Conservation (phyloP, 1,140 invertebrate genomes). For the Drosophila nigromelanica region DNA sequence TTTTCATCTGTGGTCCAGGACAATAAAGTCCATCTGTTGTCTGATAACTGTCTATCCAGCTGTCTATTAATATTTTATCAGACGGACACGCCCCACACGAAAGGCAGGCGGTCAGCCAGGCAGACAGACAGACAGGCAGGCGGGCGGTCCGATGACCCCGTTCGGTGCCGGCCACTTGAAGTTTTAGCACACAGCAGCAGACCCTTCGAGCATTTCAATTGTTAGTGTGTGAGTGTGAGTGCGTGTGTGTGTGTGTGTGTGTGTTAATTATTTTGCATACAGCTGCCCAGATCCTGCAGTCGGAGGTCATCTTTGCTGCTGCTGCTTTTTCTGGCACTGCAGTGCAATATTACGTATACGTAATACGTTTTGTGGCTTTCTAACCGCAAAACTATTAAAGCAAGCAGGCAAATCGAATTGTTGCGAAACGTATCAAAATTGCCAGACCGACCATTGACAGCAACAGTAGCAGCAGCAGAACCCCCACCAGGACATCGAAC, state of each 20-base stretch:
- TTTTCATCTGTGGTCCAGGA: conserved; percentile 72
- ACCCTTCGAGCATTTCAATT: conserved; percentile 9
- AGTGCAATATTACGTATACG: conserved; percentile 74
- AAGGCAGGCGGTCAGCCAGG: not conserved
- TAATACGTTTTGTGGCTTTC: conserved; percentile 77
- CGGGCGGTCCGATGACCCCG: conserved; percentile 9
- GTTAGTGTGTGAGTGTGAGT: not conserved
- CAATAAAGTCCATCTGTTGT: conserved; percentile 82
- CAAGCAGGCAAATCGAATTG: conserved; percentile 76
- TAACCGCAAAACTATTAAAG: conserved; percentile 78
- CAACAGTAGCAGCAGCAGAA: not conserved
- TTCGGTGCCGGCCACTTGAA: conserved; percentile 50
- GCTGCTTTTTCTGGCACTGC: conserved; percentile 47
- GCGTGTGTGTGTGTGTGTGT: conserved; percentile 23
- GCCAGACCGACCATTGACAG: conserved; percentile 34
- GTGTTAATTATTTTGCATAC: conserved; percentile 78
- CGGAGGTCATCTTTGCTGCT: conserved; percentile 9
- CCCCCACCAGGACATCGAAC: not conserved
- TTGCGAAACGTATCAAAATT: conserved; percentile 65
- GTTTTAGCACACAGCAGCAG: conserved; percentile 21
- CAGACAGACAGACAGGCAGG: too few relatives aligned
- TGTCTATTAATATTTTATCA: conserved; percentile 83
- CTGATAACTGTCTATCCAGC: conserved; percentile 83
- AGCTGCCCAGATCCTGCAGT: conserved; percentile 36
- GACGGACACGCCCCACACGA: conserved; percentile 58